These are phyloP conservation scores for Zelleria hepariella DNA, from an alignment of 2,888 invertebrate species.

Conservation along the genomic window DNA sequence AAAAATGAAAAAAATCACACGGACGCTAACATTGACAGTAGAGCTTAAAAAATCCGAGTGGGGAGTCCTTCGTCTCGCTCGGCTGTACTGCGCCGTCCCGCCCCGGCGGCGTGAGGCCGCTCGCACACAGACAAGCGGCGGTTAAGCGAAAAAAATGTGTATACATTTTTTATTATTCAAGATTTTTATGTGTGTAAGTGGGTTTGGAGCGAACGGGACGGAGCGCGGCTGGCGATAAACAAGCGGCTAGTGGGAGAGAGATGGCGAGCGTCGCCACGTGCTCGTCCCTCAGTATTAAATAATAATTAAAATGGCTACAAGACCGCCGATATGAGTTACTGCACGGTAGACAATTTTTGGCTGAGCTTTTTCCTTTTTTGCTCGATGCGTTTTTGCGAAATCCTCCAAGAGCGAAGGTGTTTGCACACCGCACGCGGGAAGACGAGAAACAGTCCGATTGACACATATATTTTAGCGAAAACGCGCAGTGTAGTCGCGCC, in stretches of 20 bases:
- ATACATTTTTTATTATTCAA: conserved; percentile 73
- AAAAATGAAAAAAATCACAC: conserved; percentile 71
- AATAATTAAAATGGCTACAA: conserved; percentile 73
- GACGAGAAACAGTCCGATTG: conserved; percentile 45
- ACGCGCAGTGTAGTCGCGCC: conserved; percentile 69
- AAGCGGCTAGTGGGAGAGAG: conserved; percentile 30
- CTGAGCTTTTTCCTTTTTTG: conserved; percentile 64
- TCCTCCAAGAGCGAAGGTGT: conserved; percentile 44
- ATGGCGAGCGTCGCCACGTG: conserved; percentile 61
- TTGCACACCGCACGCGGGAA: conserved; percentile 22
- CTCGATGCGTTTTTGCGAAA: conserved; percentile 54
- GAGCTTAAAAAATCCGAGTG: conserved; percentile 69
- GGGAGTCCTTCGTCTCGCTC: conserved; percentile 43
- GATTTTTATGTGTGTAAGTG: conserved; percentile 73
- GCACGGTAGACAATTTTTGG: conserved; percentile 70
- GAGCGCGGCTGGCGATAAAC: conserved; percentile 26
- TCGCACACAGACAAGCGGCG: conserved; percentile 55
- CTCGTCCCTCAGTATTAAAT: conserved; percentile 71
- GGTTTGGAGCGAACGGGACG: conserved; percentile 55
- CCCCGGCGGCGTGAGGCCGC: conserved; percentile 57
- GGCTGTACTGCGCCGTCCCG: conserved; percentile 36
- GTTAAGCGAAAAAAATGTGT: conserved; percentile 72
- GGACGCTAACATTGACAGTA: conserved; percentile 56
- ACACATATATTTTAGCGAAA: conserved; percentile 62
- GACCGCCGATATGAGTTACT: conserved; percentile 64